Evolutionary conservation across 2,888 invertebrate species (phyloP), one percentile per base, ranked within the genome.

Genomic region (Anodontia alba): DNA sequence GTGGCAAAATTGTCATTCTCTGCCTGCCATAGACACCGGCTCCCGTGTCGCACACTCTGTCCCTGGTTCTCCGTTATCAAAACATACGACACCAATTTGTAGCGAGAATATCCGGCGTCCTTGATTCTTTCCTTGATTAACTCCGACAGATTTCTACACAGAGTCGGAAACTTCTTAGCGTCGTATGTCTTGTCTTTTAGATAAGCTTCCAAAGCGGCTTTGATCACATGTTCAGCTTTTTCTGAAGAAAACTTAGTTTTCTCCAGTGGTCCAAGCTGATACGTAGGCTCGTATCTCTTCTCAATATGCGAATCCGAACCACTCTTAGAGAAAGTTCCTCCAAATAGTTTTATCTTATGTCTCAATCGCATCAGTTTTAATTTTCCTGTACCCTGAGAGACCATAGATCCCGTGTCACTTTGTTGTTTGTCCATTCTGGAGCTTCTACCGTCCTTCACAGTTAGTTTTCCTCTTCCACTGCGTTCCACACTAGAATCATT

Each of bases 91-190:
- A 91, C 79, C 20, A 91, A 74, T 78, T 91, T 91, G 85, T 90
- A 90, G 31, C 90, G 82, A 68, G 86, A 83, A 38, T 89, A 74
- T 29, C 90, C 91, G 5, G 88, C 83, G 8, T 77, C 70, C 77
- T 91, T 92, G 8, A 91, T 86, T 8, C 91, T 54, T 46, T 92
- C 91, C 70, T 91, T 89, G 33, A 92, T 89, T 31, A 91, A 81
- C 51, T 92, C 91, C 10, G 91, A 84, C 81, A 92, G 71, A 49
- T 88, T 89, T 86, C 89, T 90, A 74, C 87, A 88, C 51, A 92
- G 78, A 15, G 80, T 81, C 10, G 90, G 89, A 74, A 90, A 91
- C 36, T 86, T 88, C 68, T 87, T 89, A 3, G 89, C 76, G 73
- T 92, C 90, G 80, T 92, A 92, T 1, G 72, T 54, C 74, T 88